Evolutionary conservation across 2,888 invertebrate genomes (phyloP), one percentile per base, ranked within the genome.

Genomic region (Sinodicranocentrus sp.): DNA sequence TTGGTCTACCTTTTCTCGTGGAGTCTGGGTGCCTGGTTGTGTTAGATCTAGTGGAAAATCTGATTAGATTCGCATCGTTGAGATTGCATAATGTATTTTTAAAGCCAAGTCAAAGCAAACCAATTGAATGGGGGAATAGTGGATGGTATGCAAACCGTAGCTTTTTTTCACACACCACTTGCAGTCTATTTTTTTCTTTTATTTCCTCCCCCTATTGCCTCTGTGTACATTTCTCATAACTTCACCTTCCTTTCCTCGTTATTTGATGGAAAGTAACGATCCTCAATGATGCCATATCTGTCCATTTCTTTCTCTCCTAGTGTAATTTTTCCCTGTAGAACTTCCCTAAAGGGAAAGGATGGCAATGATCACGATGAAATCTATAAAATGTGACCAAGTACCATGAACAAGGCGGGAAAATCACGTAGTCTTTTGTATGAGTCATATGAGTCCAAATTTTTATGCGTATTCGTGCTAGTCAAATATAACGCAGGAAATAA

Each of bases 21-120:
- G n/a, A n/a, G n/a, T 61, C n/a, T 48, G n/a, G n/a, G n/a, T n/a
- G 3, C 57, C 65, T 26, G 39, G 65, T 15, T 39, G 65, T 52
- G 73, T 43, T 61, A 52, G 75, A 75, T 75, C 75, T 75, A 25
- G 33, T 33, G 75, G 75, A 75, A 75, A 75, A 65, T 75, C 65
- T 75, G 52, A 75, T 75, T 75, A 75, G 75, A 75, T 75, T 65
- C 75, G 75, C 75, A 63, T 75, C 75, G 75, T 52, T 75, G 75
- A 63, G 65, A 75, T 63, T 75, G 75, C 59, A 75, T 75, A 75
- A 75, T 75, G 75, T 65, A 75, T 75, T 75, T 75, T 75, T 75
- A 63, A 75, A 75, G 8, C 65, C 48, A 39, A 73, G 59, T 73
- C 73, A 72, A 59, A 19, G 52, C 70, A 21, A 63, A 48, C 52